phyloP scores from a whole-genome alignment of 2,888 invertebrate species.

The Acrobeloides nanus region DNA sequence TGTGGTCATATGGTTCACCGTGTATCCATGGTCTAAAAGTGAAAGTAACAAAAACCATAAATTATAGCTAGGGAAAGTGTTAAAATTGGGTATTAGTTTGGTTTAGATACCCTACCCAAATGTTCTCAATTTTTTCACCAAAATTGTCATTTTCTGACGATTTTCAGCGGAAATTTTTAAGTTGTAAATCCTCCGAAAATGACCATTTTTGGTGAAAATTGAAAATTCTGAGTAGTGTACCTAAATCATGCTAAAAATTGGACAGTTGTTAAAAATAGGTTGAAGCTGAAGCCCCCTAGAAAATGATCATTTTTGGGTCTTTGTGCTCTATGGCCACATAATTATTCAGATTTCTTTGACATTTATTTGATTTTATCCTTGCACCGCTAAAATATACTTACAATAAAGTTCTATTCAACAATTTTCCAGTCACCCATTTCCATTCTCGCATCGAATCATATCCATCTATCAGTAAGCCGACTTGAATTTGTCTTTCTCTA shows the following conservation, averaged over 20 bases:
- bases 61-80: conserved; percentile 1
- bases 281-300: no score
- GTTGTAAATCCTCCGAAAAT: not conserved
- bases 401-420: conserved; percentile 20
- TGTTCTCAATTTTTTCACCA: not conserved
- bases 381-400: conserved; percentile 12
- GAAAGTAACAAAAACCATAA: not conserved
- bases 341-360: no score
- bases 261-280: no score
- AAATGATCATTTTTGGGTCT: no score
- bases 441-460: conserved; percentile 20
- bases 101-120: not conserved
- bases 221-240: no score
- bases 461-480: conserved; percentile 20
- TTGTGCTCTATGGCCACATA: no score
- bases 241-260: no score
- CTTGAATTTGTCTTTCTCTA: conserved; percentile 23
- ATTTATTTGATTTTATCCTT: no score
- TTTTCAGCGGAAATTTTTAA: conserved; percentile 4
- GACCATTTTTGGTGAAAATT: no score
- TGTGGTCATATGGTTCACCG: conserved; percentile 31
- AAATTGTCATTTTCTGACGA: conserved; percentile 1
- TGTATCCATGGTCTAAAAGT: conserved; percentile 17
- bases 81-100: not conserved
- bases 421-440: conserved; percentile 24